Evolutionary conservation across 2,888 invertebrate genomes (phyloP), one percentile per base, ranked within the genome.

Genomic region (Drosophila longiperda): DNA sequence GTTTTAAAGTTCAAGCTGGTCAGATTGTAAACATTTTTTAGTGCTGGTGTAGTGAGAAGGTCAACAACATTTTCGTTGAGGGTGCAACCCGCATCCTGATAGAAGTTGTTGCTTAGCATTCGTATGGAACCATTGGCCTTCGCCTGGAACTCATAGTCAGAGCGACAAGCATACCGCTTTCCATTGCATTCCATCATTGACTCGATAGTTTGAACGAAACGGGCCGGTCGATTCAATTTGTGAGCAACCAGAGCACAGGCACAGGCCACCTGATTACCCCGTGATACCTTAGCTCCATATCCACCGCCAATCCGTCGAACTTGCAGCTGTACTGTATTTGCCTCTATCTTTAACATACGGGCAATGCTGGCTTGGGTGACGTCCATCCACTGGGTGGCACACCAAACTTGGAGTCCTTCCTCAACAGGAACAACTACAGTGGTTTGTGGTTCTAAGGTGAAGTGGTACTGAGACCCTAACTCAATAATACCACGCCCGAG

Each of bases 221-320:
- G 94, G 0, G 96, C 96, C 0, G 97, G 97, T 34, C 95, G 94
- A 78, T 94, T 91, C 0, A 92, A 66, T 55, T 90, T 91, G 66
- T 95, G 92, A 0, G 96, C 95, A 0, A 96, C 97, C 12, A 98
- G 87, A 0, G 96, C 96, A 68, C 96, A 95, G 0, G 96, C 96
- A 38, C 95, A 94, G 0, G 96, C 94, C 0, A 95, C 91, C 6
- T 94, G 93, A 11, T 93, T 92, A 3, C 94, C 91, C 9, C 97
- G 94, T 0, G 95, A 94, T 58, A 97, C 95, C 65, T 98, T 98
- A 0, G 94, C 95, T 0, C 98, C 98, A 91, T 96, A 98, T 0
- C 93, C 96, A 9, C 98, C 98, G 1, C 98, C 98, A 1, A 97
- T 77, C 26, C 97, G 95, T 3, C 95, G 94, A 0, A 97, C 96